Base-by-base conservation (phyloP, 2,113 vertebrate genomes). In the Heteronetta atricapilla region DNA sequence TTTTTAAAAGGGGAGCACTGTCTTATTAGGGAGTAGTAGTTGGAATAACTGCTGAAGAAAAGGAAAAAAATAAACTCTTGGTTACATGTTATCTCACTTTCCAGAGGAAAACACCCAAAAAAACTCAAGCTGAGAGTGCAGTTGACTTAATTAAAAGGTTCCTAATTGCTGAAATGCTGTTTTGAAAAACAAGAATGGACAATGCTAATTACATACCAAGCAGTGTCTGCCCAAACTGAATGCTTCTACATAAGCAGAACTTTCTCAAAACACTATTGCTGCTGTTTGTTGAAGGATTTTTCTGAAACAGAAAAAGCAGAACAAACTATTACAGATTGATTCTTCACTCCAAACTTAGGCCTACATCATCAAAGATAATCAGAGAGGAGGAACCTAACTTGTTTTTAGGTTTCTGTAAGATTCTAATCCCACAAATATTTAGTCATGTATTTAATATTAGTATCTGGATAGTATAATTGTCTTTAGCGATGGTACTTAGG, bases 91-190 rank as follows among this genome's bases (percentile, higher is more conserved):
- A 89, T 85, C 85, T 89, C 67, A 38, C 64, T 87, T 95, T 92
- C 38, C 75, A 76, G 75, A 92, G 89, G 58, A 92, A 63, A 14
- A 53, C 33, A 82, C 82, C 82, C 66, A 77, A 89, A 91, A 94
- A 89, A 63, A 22, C 77, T 95, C 96, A 95, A 82, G 86, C 63
- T 81, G 94, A 89, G 92, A 96, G 79, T 53, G 86, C 31, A 89
- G 85, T 77, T n/a, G 4, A 92, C 89, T 94, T 96, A 94, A 96
- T 95, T 92, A 81, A 93, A 89, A 91, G 83, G 86, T 85, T 95
- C 70, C 53, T 95, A 90, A 93, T 83, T 83, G 60, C 81, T 89
- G 63, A 96, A 93, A 90, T 70, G 48, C 29, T 75, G 28, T 46
- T 91, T 95, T 85, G 67, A 78, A 90, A 93, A 86, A 10, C 52